Conservation (phyloP, 2,797 vertebrate genomes). For the Sternarchorhynchus goeldii region DNA sequence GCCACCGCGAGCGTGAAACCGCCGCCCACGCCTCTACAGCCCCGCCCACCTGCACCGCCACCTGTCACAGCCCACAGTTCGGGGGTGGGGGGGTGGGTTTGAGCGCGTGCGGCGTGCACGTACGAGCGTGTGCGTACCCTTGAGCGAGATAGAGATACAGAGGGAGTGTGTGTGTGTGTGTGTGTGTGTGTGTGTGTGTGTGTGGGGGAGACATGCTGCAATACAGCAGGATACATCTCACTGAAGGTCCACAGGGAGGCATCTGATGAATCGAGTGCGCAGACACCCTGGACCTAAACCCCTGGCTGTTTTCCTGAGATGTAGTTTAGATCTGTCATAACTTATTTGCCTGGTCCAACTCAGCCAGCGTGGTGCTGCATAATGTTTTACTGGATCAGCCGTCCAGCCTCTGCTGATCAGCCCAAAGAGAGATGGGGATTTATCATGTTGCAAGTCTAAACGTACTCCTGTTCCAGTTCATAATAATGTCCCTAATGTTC, state of each 20-base stretch:
- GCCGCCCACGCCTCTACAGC: background rate
- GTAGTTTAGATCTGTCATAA: constrained; percentile 16
- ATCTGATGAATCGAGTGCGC: constrained; percentile 45
- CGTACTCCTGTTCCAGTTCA: background rate
- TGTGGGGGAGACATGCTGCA: background rate
- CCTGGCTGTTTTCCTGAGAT: background rate
- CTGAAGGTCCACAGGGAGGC: background rate
- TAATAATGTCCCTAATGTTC: background rate
- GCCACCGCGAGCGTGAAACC: background rate
- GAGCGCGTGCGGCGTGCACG: constrained; percentile 11
- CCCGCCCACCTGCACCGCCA: background rate
- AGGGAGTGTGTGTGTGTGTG: background rate
- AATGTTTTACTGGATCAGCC: background rate
- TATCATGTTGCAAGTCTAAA: background rate
- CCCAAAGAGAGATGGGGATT: background rate
- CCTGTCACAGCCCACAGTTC: constrained; percentile 16
- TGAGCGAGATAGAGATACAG: background rate
- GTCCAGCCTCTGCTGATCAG: too few relatives aligned
- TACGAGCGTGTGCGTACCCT: constrained; percentile 5
- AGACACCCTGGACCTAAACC: constrained; percentile 26
- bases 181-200: background rate
- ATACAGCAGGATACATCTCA: constrained; percentile 7
- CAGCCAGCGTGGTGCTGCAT: background rate
- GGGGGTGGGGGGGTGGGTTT: background rate
- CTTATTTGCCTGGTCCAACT: background rate